A percentile compares a stretch with the other conserved stretches of the same genome.
Evolutionary conservation across 2,888 invertebrate species (phyloP).

Genomic region (Cylindroiulus punctatus): DNA sequence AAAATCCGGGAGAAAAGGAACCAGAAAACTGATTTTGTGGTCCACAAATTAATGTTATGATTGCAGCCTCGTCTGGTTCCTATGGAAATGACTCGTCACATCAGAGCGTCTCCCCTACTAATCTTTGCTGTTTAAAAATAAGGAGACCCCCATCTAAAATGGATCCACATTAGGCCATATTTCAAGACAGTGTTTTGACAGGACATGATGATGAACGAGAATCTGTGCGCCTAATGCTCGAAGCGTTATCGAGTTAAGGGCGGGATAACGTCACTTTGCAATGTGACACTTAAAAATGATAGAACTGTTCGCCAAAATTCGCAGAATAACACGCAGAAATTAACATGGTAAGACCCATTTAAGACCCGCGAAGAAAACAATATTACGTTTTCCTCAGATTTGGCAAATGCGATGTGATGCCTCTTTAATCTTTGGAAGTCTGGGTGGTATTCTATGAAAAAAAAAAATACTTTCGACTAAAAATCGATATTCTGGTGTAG

Average conservation of each 20-base stretch:
- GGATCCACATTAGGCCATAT: background rate
- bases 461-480: background rate
- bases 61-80: conserved; percentile 20
- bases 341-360: background rate
- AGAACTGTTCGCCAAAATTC: background rate
- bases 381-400: too few relatives aligned
- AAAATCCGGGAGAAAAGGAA: background rate
- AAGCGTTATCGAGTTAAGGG: background rate
- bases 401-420: background rate
- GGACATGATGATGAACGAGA: background rate
- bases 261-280: background rate
- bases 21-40: background rate
- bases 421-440: background rate
- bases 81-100: conserved; percentile 32
- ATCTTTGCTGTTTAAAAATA: background rate
- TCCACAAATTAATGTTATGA: conserved; percentile 1
- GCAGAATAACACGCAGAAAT: background rate
- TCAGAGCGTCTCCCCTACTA: background rate
- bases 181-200: background rate
- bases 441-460: too few relatives aligned
- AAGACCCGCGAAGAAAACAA: too few relatives aligned
- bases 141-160: conserved; percentile 7
- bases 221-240: background rate
- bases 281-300: background rate
- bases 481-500: conserved; percentile 4